These are phyloP conservation scores for Proales similis DNA, from an alignment of 1,140 invertebrate species.

Conservation along the genomic window DNA sequence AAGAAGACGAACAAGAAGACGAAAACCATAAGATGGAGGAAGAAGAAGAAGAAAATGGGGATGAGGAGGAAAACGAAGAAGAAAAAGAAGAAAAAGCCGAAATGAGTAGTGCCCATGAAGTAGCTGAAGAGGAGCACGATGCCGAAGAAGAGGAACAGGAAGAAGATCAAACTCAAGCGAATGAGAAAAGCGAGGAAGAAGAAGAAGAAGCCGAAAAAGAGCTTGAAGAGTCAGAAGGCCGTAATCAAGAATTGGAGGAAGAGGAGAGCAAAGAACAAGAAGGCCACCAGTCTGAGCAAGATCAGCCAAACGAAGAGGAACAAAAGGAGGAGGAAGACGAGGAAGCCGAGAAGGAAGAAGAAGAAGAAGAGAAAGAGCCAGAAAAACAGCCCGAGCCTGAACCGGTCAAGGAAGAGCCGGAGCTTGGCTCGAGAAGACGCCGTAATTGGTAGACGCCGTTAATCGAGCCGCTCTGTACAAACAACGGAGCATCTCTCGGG, in stretches of 20 bases:
- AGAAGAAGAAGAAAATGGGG: neutral
- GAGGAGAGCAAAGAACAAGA: too few species aligned
- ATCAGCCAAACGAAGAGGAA: too few species aligned
- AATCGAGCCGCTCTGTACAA: too few species aligned
- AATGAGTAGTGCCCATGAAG: neutral
- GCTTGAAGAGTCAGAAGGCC: too few species aligned
- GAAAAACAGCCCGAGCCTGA: too few species aligned
- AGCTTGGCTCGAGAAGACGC: too few species aligned
- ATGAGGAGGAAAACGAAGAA: neutral
- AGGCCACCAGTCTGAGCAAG: too few species aligned
- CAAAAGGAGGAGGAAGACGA: constrained; percentile 3
- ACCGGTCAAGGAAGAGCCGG: too few species aligned
- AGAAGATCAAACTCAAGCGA: neutral
- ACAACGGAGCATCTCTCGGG: too few species aligned
- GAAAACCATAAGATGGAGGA: neutral
- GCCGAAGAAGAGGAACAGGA: neutral
- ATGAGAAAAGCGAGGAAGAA: neutral
- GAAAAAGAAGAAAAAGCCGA: neutral
- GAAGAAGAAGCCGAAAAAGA: neutral
- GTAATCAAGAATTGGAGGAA: too few species aligned
- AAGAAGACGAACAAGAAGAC: neutral
- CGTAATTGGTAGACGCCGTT: too few species aligned
- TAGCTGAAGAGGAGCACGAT: neutral
- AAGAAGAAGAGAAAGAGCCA: too few species aligned
- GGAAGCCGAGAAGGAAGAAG: constrained; percentile 2